Evolutionary conservation across 2,888 invertebrate species (phyloP), one percentile per base, ranked within the genome.

Genomic region (Fragum whitleyi): DNA sequence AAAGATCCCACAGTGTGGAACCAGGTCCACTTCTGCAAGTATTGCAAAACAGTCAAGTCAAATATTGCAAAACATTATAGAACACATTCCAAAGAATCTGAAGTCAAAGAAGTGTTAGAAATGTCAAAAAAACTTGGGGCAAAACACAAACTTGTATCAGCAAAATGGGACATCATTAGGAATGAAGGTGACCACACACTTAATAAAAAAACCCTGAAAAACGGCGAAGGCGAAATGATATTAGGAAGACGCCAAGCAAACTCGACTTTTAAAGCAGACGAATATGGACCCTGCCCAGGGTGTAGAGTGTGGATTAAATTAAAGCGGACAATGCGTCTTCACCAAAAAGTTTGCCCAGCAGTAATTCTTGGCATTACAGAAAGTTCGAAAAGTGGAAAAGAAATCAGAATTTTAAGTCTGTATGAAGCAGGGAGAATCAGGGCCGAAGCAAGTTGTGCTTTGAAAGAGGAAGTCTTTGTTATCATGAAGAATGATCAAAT

Each of bases 21-120:
- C 21, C 61, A 61, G 21, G 26, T 29, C 21, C 61, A 61, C 28
- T 21, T 14, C 61, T 61, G 61, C 29, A 61, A 21, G 21, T 61
- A n/a, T 61, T 61, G 61, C 29, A 61, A 61, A 29, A 26, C 14
- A 16, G 29, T 61, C 21, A 11, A 21, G 16, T 26, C 61, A 28
- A 61, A 26, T 29, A 61, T 61, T n/a, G 26, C 61, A 61, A 61
- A 61, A 61, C 61, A 61, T 61, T 21, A n/a, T 21, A 21, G 29
- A 61, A 61, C 42, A 65, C 84, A 84, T 70, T 65, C n/a, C n/a
- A 16, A 81, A n/a, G 29, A 70, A 32, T 47, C 26, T 51, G 68
- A 68, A 28, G 72, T 85, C n/a, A 76, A 74, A 68, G 71, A 79
- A 69, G 57, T 83, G 21, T 29, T 81, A 28, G 29, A 53, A 67